Evolutionary conservation across 30 jellyfish, hydroid and myxozoan species (phyloP).

Genomic region (Chrysaora quinquecirrha): DNA sequence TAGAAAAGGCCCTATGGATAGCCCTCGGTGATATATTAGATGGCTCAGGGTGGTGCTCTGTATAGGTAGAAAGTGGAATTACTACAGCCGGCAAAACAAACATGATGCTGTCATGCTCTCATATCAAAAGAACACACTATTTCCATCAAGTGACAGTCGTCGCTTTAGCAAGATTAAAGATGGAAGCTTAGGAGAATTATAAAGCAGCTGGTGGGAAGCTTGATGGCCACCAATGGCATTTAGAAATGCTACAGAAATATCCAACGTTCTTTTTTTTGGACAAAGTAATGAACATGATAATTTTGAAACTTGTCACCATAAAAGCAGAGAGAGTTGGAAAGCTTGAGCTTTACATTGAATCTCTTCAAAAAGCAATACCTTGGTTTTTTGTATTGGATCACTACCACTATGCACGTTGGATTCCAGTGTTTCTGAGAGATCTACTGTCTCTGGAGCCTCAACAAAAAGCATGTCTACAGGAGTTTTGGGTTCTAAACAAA

Average conservation of each 20-base stretch:
- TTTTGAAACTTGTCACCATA: neutral
- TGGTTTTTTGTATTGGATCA: constrained; percentile 13
- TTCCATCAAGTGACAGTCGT: neutral
- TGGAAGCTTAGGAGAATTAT: neutral
- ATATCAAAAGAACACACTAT: neutral
- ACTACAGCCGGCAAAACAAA: neutral
- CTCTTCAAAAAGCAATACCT: neutral
- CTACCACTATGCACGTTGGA: constrained; percentile 1
- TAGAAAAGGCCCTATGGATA: neutral
- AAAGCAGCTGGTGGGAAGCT: neutral
- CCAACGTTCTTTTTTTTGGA: neutral
- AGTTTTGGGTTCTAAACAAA: neutral
- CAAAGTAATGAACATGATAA: neutral
- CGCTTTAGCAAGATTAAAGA: neutral
- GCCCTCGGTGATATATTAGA: neutral
- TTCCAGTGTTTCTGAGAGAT: constrained; percentile 3
- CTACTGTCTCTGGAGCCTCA: constrained; percentile 1
- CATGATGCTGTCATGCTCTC: constrained; percentile 1
- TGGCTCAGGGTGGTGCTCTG: neutral
- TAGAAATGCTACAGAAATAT: neutral
- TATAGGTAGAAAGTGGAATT: neutral
- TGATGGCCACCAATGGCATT: neutral
- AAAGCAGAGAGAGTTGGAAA: constrained; percentile 1
- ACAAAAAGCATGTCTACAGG: neutral
- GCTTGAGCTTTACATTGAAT: neutral